phyloP scores from a whole-genome alignment of 2,113 vertebrate species.

The Triplophysa rosa region DNA sequence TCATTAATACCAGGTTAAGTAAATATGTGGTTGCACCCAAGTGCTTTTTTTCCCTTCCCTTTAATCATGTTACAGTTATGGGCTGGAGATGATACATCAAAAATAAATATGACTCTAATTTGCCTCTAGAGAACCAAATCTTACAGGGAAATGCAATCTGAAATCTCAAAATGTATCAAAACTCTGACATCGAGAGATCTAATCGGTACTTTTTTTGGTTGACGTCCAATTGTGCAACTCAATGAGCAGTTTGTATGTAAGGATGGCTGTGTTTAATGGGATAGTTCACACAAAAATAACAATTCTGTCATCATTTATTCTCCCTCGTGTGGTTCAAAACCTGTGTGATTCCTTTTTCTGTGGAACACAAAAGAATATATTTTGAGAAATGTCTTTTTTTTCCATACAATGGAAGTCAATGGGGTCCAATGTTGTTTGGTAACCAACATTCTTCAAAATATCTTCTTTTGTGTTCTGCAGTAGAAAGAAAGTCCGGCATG shows the following conservation, averaged over 20 bases:
- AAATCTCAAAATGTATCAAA: slow-evolving; percentile 20
- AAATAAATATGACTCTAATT: slow-evolving; percentile 46
- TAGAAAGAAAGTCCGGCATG: no score
- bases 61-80: slow-evolving; percentile 51
- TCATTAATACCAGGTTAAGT: slow-evolving; percentile 78
- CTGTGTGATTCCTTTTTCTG: no score
- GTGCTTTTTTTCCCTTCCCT: slow-evolving; percentile 52
- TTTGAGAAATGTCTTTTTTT: no score
- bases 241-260: slow-evolving; percentile 18
- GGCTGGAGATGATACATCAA: slow-evolving; percentile 38
- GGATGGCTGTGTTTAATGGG: neutral
- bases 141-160: slow-evolving; percentile 21
- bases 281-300: no score
- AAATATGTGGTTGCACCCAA: slow-evolving; percentile 66
- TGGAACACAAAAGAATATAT: no score
- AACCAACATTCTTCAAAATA: no score
- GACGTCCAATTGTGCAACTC: slow-evolving; percentile 3
- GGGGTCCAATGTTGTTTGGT: no score
- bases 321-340: no score
- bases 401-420: no score
- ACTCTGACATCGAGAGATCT: slow-evolving; percentile 39
- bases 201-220: slow-evolving; percentile 34
- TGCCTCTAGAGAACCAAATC: slow-evolving; percentile 40
- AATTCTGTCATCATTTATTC: no score
- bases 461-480: no score